Evolutionary conservation across 2,113 vertebrate species (phyloP).

Genomic region (Phalacrocorax aristotelis): DNA sequence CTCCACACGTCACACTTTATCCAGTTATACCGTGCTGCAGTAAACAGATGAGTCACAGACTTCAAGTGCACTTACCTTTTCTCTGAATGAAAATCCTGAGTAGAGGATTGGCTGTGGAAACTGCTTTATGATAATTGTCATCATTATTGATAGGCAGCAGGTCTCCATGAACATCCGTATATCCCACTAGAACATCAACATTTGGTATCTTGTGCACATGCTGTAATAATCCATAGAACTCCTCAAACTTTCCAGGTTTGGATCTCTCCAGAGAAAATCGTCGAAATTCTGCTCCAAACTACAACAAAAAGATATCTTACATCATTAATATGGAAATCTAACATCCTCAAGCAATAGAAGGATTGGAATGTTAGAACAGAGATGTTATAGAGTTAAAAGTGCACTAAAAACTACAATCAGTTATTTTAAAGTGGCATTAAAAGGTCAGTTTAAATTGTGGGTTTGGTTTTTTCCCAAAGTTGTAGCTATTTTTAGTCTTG

Average conservation of each 20-base stretch:
- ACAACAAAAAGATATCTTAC: constrained; percentile 14
- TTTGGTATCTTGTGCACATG: constrained; percentile 97
- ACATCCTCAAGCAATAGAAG: not conserved
- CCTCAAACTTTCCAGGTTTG: constrained; percentile 94
- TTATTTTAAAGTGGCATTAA: not conserved
- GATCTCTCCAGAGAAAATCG: constrained; percentile 95
- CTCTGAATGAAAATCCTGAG: constrained; percentile 96
- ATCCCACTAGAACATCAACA: constrained; percentile 91
- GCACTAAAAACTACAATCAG: not conserved
- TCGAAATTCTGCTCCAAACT: constrained; percentile 98
- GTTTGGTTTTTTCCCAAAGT: fast-evolving
- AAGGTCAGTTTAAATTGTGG: not conserved
- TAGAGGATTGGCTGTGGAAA: constrained; percentile 90
- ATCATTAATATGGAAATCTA: not conserved
- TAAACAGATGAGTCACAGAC: not conserved
- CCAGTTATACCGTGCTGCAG: too few relatives aligned
- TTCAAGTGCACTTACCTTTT: constrained; percentile 83
- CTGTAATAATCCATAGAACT: constrained; percentile 95
- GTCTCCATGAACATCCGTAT: constrained; percentile 94
- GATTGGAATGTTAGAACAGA: not conserved
- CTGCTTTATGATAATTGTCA: constrained; percentile 97
- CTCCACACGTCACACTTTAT: not conserved
- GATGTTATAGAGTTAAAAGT: fast-evolving
- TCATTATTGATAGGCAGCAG: constrained; percentile 97
- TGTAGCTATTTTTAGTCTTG: not conserved